A percentile compares a stretch with the other conserved stretches of the same genome.
Evolutionary conservation across 2,113 vertebrate genomes (phyloP).

Genomic region (Paramisgurnus dabryanus): DNA sequence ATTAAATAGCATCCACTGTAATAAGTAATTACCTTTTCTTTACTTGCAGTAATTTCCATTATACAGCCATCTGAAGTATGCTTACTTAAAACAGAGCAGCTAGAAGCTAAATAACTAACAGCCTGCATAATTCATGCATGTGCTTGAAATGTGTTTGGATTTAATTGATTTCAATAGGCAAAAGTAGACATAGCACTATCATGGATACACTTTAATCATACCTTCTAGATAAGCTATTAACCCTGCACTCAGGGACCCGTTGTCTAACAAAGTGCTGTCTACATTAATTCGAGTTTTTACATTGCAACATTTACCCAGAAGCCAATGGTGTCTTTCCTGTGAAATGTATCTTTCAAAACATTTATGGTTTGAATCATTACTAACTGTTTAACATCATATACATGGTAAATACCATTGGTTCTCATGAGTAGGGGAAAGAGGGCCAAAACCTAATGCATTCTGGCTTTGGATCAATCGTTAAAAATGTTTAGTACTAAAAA

Average conservation of each 20-base stretch:
- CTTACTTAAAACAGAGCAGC: conserved; percentile 42
- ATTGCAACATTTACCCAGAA: background rate
- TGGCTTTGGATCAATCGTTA: too few relatives aligned
- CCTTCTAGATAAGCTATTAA: background rate
- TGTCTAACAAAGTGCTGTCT: background rate
- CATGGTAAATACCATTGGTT: too few relatives aligned
- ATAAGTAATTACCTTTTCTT: conserved; percentile 52
- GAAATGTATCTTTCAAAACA: background rate
- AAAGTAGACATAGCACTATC: background rate
- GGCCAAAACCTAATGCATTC: too few relatives aligned
- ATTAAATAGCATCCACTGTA: conserved; percentile 45
- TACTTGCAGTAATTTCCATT: conserved; percentile 56
- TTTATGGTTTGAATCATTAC: too few relatives aligned
- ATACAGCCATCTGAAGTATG: conserved; percentile 13
- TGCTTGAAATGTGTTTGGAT: conserved; percentile 51
- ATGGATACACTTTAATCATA: background rate
- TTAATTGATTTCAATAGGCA: conserved; percentile 55
- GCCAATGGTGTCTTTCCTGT: background rate
- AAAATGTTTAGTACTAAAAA: too few relatives aligned
- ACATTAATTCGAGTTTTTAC: background rate
- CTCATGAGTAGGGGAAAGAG: too few relatives aligned
- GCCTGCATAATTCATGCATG: conserved; percentile 60
- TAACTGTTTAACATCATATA: too few relatives aligned
- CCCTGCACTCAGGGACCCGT: background rate
- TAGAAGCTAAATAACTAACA: conserved; percentile 55